Percentiles rank a stretch among this genome's conserved stretches.
Evolutionary conservation across 2,888 invertebrate species (phyloP).

Genomic region (Callyntrura sp.): DNA sequence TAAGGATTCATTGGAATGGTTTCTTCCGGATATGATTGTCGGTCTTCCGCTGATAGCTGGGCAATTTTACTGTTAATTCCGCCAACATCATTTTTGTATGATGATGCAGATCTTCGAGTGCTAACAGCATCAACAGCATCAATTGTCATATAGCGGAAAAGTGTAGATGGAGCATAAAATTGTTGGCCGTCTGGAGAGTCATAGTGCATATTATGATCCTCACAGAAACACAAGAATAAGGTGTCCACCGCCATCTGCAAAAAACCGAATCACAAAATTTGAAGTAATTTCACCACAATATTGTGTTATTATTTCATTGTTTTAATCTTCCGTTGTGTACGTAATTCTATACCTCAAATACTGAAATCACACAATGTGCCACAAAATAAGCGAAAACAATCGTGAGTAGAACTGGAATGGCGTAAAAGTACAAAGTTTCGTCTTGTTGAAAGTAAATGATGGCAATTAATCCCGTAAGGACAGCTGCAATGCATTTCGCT

Average conservation of each 20-base stretch:
- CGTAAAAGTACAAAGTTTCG: conserved; percentile 92
- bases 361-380: conserved; percentile 95
- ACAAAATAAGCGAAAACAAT: conserved; percentile 96
- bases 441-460: conserved; percentile 91
- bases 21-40: conserved; percentile 79
- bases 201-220: conserved; percentile 93
- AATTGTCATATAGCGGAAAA: conserved; percentile 80
- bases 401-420: conserved; percentile 93
- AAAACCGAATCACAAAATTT: too few relatives aligned
- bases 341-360: conserved; percentile 92
- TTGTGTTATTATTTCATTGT: too few relatives aligned
- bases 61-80: conserved; percentile 39
- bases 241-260: conserved; percentile 98
- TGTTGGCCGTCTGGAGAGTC: conserved; percentile 86
- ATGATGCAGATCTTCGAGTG: conserved; percentile 51
- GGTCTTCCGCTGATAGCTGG: conserved; percentile 49
- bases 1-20: conserved; percentile 81
- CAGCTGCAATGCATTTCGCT: conserved; percentile 92
- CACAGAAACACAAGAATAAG: conserved; percentile 96
- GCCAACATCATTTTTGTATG: conserved; percentile 30
- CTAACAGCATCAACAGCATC: conserved; percentile 80
- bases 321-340: too few relatives aligned
- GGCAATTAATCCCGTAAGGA: conserved; percentile 92
- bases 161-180: conserved; percentile 79
- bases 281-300: conserved; percentile 84